Evolutionary conservation across 2,888 invertebrate genomes (phyloP), one percentile per base, ranked within the genome.

Genomic region (Petrophora chlorosata): DNA sequence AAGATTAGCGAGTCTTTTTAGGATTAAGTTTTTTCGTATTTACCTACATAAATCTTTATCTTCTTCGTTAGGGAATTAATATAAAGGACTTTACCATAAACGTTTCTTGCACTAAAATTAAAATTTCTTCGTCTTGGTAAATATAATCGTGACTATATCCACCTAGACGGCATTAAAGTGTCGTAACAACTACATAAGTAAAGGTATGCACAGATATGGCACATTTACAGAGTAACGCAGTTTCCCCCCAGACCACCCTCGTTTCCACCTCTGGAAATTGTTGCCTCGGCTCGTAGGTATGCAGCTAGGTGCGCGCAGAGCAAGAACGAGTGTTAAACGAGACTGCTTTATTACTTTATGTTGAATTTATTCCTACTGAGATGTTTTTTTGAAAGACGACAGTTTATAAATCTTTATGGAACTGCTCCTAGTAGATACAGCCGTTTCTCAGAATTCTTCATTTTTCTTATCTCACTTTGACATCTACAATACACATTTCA

Each of bases 241-340:
- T 80, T 80, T 67, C 67, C 66, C 64, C 66, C 68, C 69, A 55
- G 57, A 63, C 70, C 67, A 66, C 68, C 68, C 73, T 73, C 76
- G 51, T 70, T 76, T 74, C 68, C 68, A 70, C 73, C 73, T 68
- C 69, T 70, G 70, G 67, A 79, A 83, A 79, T 80, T 76, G 79
- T 79, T 78, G 70, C 74, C 65, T 35, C 62, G 59, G 63, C 60
- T 64, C 67, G 66, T 54, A 56, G 61, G 59, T 52, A 61, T 52
- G 54, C 53, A 62, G 61, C 62, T 63, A 59, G 53, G 54, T 56
- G 55, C 43, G 61, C 52, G 56, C 61, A 66, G 65, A 70, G 58
- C 61, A 65, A 65, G 59, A 68, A 67, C 59, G 63, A 71, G 72
- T 68, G 62, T 59, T 65, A 67, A 73, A 71, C 51, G 66, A 70